Conservation (phyloP, 2,888 invertebrate species). For the Seladonia tumulorum region DNA sequence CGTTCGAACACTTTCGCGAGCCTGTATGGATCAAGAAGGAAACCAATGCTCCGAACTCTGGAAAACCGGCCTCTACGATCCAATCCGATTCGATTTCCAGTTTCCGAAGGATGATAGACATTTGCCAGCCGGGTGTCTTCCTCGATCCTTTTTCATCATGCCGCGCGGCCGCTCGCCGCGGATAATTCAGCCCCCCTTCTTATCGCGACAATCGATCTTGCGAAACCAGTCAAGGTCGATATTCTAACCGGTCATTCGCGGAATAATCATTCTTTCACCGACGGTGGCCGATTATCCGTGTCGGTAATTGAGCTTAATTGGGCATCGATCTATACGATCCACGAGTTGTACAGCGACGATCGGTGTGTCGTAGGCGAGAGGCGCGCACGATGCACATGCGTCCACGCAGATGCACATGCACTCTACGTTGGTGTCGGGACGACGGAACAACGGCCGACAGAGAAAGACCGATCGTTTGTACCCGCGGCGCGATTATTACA, state of each 20-base stretch:
- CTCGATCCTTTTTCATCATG: constrained; percentile 1
- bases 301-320: constrained; percentile 73
- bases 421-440: neutral
- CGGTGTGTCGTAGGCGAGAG: neutral
- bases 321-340: constrained; percentile 65
- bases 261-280: constrained; percentile 69
- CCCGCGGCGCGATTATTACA: constrained; percentile 57
- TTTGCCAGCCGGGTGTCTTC: constrained; percentile 12
- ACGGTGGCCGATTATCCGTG: constrained; percentile 65
- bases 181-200: constrained; percentile 6
- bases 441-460: constrained; percentile 14
- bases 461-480: constrained; percentile 30
- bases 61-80: neutral
- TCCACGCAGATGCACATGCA: neutral
- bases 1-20: no score
- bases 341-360: constrained; percentile 4
- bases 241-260: constrained; percentile 56
- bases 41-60: neutral
- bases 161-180: neutral
- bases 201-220: constrained; percentile 57
- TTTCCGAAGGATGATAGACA: neutral
- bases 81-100: neutral
- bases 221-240: constrained; percentile 68
- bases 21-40: neutral
- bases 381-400: neutral